These are phyloP conservation scores for Stenichneumon culpator DNA, from an alignment of 2,888 invertebrate genomes.

Conservation along the genomic window DNA sequence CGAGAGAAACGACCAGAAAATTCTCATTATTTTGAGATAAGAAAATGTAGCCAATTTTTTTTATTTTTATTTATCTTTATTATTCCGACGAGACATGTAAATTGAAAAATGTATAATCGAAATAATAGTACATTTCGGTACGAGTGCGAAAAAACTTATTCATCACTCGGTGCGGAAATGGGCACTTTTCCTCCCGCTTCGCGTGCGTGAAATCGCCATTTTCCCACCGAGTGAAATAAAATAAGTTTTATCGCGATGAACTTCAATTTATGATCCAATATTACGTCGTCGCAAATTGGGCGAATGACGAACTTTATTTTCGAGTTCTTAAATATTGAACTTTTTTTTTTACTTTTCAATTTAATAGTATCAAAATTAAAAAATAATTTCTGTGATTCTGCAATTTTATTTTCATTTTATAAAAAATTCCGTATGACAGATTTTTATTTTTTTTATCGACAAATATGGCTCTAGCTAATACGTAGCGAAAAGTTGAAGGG, in stretches of 20 bases:
- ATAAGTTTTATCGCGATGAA: not conserved
- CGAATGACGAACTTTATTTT: too few relatives aligned
- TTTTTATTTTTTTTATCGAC: not conserved
- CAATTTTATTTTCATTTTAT: not conserved
- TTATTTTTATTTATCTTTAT: not conserved
- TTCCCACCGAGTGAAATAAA: too few relatives aligned
- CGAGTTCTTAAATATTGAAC: not conserved
- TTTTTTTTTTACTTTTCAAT: not conserved
- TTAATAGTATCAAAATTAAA: too few relatives aligned
- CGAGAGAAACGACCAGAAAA: constrained; percentile 10
- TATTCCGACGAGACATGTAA: not conserved
- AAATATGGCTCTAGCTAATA: not conserved
- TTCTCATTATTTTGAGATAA: constrained; percentile 30
- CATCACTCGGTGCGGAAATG: too few relatives aligned
- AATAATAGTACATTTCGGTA: too few relatives aligned
- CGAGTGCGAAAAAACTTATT: too few relatives aligned
- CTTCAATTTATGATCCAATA: not conserved
- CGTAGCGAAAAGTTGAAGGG: not conserved
- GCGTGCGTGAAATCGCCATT: too few relatives aligned
- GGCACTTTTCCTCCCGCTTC: too few relatives aligned
- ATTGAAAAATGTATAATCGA: not conserved
- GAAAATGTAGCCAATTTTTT: constrained; percentile 13
- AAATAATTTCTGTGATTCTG: too few relatives aligned
- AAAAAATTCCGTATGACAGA: not conserved
- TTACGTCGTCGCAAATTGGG: too few relatives aligned